Evolutionary conservation across 2,113 vertebrate genomes (phyloP).

Genomic region (Chrysemys picta): DNA sequence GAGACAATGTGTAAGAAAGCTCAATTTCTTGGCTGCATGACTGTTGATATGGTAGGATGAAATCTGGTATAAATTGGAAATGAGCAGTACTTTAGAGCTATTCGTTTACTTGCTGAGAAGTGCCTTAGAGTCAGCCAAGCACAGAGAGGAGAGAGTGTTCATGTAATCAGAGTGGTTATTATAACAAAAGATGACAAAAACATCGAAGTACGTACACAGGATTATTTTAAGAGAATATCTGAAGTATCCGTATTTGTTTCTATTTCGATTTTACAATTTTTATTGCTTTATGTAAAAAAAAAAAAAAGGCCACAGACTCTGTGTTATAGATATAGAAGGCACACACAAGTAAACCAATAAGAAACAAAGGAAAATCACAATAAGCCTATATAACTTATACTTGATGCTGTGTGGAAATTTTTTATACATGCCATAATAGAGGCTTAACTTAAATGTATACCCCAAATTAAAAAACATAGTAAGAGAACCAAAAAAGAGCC

Average conservation of each 20-base stretch:
- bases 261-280: conserved; percentile 60
- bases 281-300: background rate
- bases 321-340: background rate
- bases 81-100: conserved; percentile 9
- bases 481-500: too few species aligned
- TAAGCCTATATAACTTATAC: background rate
- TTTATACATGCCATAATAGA: too few species aligned
- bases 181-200: conserved; percentile 62
- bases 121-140: conserved; percentile 33
- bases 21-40: conserved; percentile 21
- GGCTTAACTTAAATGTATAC: too few species aligned
- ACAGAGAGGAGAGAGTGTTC: conserved; percentile 33
- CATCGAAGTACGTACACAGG: conserved; percentile 23
- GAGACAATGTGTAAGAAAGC: conserved; percentile 65
- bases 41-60: conserved; percentile 51
- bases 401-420: background rate
- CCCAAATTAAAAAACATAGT: too few species aligned
- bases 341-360: background rate
- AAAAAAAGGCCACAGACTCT: background rate
- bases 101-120: conserved; percentile 71
- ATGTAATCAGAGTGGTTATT: conserved; percentile 40
- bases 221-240: conserved; percentile 38
- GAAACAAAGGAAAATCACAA: background rate
- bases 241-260: conserved; percentile 43
- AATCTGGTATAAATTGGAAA: conserved; percentile 67